phyloP scores from a whole-genome alignment of 2,888 invertebrate species.

The Drosophila pseudotakahashii region DNA sequence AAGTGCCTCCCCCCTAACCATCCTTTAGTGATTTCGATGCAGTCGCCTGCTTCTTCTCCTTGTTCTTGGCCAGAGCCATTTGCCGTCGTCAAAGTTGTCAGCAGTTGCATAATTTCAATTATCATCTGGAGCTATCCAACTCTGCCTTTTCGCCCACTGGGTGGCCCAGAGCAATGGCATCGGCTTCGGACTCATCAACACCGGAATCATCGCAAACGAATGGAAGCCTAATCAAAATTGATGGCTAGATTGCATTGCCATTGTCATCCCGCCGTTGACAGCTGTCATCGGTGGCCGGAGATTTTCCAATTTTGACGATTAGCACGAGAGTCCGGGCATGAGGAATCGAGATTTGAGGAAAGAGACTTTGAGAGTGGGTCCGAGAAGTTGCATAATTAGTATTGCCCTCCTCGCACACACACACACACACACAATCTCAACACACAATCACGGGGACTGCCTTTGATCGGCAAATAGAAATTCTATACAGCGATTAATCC shows the following conservation, averaged over 20 bases:
- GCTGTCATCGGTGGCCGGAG: constrained; percentile 66
- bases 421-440: background rate
- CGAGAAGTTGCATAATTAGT: constrained; percentile 22
- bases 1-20: background rate
- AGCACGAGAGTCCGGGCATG: constrained; percentile 4
- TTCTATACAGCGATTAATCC: constrained; percentile 73
- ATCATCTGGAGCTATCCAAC: constrained; percentile 45
- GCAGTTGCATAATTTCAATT: constrained; percentile 60
- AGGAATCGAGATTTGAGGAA: background rate
- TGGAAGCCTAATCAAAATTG: constrained; percentile 70
- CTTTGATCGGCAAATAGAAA: constrained; percentile 66
- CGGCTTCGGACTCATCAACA: background rate
- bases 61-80: constrained; percentile 3
- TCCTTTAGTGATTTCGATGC: background rate
- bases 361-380: background rate
- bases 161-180: background rate
- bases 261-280: constrained; percentile 56
- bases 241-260: constrained; percentile 53
- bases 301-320: constrained; percentile 50
- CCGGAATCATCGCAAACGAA: constrained; percentile 11
- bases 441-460: constrained; percentile 12
- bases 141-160: background rate
- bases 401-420: background rate
- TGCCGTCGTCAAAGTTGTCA: constrained; percentile 22
- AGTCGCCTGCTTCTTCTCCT: background rate